Base-by-base conservation (phyloP, 2,113 vertebrate genomes). In the Elanus axillaris region DNA sequence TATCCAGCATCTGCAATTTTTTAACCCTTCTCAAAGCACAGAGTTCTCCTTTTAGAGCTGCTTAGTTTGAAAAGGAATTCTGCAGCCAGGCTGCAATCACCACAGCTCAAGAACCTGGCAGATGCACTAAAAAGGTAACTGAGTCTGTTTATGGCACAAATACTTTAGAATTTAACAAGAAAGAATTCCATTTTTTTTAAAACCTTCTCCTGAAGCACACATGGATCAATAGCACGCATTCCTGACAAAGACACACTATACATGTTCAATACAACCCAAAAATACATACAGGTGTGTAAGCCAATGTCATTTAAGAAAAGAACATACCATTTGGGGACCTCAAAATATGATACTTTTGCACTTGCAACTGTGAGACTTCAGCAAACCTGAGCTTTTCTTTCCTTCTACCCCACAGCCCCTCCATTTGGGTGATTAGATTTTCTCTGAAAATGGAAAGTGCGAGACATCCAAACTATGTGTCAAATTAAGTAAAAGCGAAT, bases 291-390 rank as follows among this genome's bases (percentile, higher is more conserved):
- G 23, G 15, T 16, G 21, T 32, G 27, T n/a, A n/a, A n/a, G 36
- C 15, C n/a, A 14, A 9, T 3, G 16, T 14, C 4, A 17, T 17
- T 71, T 36, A 32, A 52, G n/a, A 78, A 43, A 25, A 69, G 67
- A 62, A 47, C 0, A 2, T 2, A 11, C 2, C 27, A 10, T 19
- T 1, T 6, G 26, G n/a, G 29, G 23, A 92, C 38, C 20, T 59
- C 74, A 22, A 63, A 67, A 22, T 4, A 5, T 7, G 27, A 17
- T 2, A 34, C 7, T 16, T 58, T 40, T 31, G 23, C 15, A 26
- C n/a, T 66, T 73, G 21, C 19, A 75, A 1, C 21, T 26, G 19
- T 17, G 32, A 21, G 7, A 59, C 23, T 21, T 29, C 12, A 48
- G 21, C 14, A 76, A 58, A 69, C 3, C 23, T 15, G 48, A 94